Evolutionary conservation across 2,888 invertebrate species (phyloP).

Genomic region (Caenorhabditis sp.): DNA sequence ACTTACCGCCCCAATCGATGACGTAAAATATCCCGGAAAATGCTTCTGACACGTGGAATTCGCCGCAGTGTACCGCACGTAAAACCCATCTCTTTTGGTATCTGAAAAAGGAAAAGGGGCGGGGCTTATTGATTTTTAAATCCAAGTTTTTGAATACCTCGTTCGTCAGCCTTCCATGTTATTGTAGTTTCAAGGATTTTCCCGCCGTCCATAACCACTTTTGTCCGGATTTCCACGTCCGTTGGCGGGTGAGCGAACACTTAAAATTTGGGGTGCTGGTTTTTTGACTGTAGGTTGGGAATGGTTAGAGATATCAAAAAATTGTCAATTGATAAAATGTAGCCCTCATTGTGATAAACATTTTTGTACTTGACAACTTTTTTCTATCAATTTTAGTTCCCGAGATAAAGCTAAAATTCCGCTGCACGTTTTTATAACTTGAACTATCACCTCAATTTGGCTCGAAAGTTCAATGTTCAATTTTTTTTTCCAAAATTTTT

Average conservation of each 20-base stretch:
- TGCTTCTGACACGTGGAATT: conserved; percentile 67
- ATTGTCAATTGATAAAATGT: no score
- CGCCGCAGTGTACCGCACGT: conserved; percentile 67
- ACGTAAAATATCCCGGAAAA: conserved; percentile 75
- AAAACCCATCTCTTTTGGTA: conserved; percentile 69
- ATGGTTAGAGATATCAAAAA: background rate
- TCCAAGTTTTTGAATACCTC: conserved; percentile 38
- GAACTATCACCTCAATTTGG: no score
- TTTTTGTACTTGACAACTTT: background rate
- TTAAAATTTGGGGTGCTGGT: conserved; percentile 30
- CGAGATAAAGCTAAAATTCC: no score
- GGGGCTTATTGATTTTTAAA: background rate
- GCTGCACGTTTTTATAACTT: no score
- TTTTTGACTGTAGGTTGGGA: background rate
- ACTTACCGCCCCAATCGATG: conserved; percentile 67
- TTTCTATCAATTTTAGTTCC: background rate
- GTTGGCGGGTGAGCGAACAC: conserved; percentile 72
- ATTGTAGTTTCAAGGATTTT: conserved; percentile 74
- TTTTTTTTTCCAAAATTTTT: no score
- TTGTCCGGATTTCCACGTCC: conserved; percentile 66
- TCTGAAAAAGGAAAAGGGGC: no score
- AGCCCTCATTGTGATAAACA: no score
- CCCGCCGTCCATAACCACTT: conserved; percentile 70
- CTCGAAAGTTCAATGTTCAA: no score
- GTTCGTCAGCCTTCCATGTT: conserved; percentile 66